Base-by-base conservation (phyloP, 2,113 vertebrate genomes). In the Cromileptes altivelis region DNA sequence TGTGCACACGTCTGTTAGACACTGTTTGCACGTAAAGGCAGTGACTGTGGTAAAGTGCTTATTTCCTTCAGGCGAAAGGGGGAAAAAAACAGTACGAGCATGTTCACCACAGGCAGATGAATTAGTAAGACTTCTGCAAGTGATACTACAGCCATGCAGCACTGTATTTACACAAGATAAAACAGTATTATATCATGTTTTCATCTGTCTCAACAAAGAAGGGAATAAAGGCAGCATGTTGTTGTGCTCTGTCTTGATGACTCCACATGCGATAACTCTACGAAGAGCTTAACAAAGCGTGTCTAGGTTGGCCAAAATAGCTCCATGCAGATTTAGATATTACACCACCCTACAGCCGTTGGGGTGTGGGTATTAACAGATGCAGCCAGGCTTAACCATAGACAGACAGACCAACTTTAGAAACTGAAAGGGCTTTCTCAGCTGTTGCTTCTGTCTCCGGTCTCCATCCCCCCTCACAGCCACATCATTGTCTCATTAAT, bases 371-470 rank as follows among this genome's bases (percentile, higher is more conserved):
- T 70, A 72, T 81, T 57, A 82, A 85, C 91, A 92, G 91, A 91
- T 84, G 88, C 79, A 91, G 78, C 40, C 83, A 77, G 74, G 82
- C 77, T 75, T 78, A 88, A 69, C 76, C 17, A 49, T 11, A 61
- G 75, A 86, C 79, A 90, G 74, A 89, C 84, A 68, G 79, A 83
- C 85, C 52, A 57, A 78, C 57, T 88, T 45, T 63, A 78, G 84
- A 92, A 89, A 91, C 84, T 71, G 84, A 90, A 87, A 91, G 83
- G 88, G 37, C 60, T 88, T 89, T 88, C 72, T 92, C 91, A 93
- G 93, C 91, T 93, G 91, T 88, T 90, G 69, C 77, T 64, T 83
- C 78, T 85, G 75, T 88, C 79, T 84, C 71, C 67, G 49, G 47
- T 49, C 71, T 77, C 21, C 58, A 67, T 17, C 64, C 52, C 65